Percentiles rank a stretch among this genome's conserved stretches.
These are phyloP conservation scores for Drosophila kikkawai DNA, from an alignment of 1,140 invertebrate species.

Conservation along the genomic window DNA sequence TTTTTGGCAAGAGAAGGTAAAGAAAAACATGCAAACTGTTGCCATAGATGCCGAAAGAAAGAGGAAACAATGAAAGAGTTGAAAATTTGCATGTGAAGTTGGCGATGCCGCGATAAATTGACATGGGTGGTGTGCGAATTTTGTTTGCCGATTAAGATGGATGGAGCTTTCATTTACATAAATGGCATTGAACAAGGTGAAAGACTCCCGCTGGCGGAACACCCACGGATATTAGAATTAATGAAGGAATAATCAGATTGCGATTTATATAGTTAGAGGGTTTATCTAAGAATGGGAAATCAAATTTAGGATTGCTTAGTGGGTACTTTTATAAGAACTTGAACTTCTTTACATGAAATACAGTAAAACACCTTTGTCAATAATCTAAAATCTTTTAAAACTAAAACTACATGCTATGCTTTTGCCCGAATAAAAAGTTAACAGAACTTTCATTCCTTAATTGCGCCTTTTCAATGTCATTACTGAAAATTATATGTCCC, in stretches of 20 bases:
- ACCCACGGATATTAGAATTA: constrained; percentile 30
- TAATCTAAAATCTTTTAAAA: neutral
- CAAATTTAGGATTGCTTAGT: neutral
- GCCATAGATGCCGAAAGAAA: constrained; percentile 46
- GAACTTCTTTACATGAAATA: neutral
- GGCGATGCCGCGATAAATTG: constrained; percentile 49
- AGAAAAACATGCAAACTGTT: constrained; percentile 62
- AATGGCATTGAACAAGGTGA: constrained; percentile 41
- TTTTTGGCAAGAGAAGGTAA: constrained; percentile 49
- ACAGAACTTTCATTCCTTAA: constrained; percentile 51
- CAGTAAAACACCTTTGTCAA: neutral
- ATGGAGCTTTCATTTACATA: constrained; percentile 45
- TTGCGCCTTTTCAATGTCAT: constrained; percentile 46
- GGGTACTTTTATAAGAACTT: neutral
- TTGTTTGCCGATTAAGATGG: constrained; percentile 40
- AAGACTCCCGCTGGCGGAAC: constrained; percentile 35
- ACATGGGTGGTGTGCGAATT: constrained; percentile 60
- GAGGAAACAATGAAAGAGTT: constrained; percentile 42
- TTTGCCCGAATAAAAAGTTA: neutral
- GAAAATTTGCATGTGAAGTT: constrained; percentile 65
- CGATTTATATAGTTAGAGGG: neutral
- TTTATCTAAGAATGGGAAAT: neutral
- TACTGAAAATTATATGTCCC: constrained; percentile 45
- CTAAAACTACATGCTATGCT: no score
- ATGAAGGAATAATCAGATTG: neutral